Percentiles rank a stretch among this genome's conserved stretches.
phyloP scores from a whole-genome alignment of 2,113 vertebrate genomes.

The Egretta garzetta region DNA sequence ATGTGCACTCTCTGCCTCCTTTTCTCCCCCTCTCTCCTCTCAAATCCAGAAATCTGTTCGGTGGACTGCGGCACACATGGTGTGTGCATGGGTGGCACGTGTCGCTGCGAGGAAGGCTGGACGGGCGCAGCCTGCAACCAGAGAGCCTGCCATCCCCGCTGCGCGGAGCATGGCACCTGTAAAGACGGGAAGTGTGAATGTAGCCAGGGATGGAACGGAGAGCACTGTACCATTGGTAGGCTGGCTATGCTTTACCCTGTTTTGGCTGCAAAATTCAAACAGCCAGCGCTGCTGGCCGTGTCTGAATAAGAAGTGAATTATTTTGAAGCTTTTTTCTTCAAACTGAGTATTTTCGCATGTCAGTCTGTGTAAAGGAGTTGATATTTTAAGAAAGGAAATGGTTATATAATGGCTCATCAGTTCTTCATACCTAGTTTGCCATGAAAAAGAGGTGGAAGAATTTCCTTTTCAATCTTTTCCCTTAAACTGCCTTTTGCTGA shows the following conservation, averaged over 20 bases:
- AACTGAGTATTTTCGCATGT: neutral
- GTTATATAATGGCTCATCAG: neutral
- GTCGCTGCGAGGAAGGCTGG: conserved; percentile 97
- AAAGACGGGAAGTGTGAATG: conserved; percentile 96
- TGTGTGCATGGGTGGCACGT: conserved; percentile 88
- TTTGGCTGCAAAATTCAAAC: neutral
- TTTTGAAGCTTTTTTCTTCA: conserved; percentile 26
- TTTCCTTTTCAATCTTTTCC: neutral
- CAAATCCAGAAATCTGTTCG: conserved; percentile 84
- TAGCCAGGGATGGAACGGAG: conserved; percentile 97
- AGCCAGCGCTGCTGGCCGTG: accelerated
- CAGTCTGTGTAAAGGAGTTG: neutral
- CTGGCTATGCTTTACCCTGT: neutral
- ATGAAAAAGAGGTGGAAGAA: neutral
- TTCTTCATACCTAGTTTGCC: neutral
- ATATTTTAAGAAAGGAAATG: neutral
- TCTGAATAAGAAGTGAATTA: neutral
- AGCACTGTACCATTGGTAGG: conserved; percentile 98
- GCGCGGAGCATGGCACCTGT: conserved; percentile 93
- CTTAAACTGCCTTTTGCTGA: neutral
- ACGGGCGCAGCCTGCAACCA: conserved; percentile 88
- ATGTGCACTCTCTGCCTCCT: neutral
- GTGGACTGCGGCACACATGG: conserved; percentile 91
- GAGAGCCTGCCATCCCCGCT: conserved; percentile 94
- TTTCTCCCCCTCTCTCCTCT: neutral